A percentile compares a stretch with the other conserved stretches of the same genome.
Conservation (phyloP, 2,797 vertebrate species). For the Lerista edwardsae region DNA sequence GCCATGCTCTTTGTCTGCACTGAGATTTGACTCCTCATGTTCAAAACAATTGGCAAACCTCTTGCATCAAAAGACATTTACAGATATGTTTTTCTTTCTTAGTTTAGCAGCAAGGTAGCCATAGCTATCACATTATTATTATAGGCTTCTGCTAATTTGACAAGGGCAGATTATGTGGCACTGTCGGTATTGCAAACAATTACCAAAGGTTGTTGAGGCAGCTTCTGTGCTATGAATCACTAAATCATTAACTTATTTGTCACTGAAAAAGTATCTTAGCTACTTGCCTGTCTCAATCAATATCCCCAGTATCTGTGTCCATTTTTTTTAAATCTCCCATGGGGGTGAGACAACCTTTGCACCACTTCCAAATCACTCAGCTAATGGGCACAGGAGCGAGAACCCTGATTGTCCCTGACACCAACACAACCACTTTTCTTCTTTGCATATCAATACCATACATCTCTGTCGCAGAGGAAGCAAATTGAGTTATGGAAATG, state of each 20-base stretch:
- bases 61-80: conserved; percentile 18
- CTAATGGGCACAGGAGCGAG: conserved; percentile 55
- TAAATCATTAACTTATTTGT: conserved; percentile 78
- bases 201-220: conserved; percentile 66
- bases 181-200: conserved; percentile 67
- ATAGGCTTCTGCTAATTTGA: conserved; percentile 71
- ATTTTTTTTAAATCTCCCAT: conserved; percentile 62
- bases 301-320: conserved; percentile 72
- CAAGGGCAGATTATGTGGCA: conserved; percentile 62
- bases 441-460: conserved; percentile 36
- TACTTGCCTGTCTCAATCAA: conserved; percentile 75
- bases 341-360: conserved; percentile 69
- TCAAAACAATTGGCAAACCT: conserved; percentile 16
- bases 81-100: background rate
- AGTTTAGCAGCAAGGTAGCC: conserved; percentile 40
- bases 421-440: conserved; percentile 47
- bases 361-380: conserved; percentile 56
- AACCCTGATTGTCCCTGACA: conserved; percentile 67
- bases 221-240: conserved; percentile 67
- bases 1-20: fast-evolving
- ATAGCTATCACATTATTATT: conserved; percentile 22
- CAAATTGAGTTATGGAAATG: conserved; percentile 14
- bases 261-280: conserved; percentile 65
- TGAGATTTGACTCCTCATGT: background rate
- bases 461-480: conserved; percentile 49